Base-by-base conservation (phyloP, 2,888 invertebrate species). In the Leucophenga montana region DNA sequence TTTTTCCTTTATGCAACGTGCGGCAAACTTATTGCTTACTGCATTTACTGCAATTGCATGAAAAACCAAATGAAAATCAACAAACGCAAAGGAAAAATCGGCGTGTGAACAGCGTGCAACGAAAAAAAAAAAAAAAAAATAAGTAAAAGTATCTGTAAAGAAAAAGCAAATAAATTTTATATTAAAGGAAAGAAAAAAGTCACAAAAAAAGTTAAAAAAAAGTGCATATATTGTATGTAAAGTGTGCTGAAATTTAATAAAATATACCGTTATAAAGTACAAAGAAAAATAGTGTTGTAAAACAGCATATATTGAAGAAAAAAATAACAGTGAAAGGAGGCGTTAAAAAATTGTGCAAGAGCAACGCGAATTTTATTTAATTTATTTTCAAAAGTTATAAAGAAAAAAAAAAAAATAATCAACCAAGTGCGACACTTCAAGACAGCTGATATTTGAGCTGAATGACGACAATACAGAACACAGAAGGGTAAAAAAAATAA, bases 81-180 rank as follows among this genome's bases (percentile, higher is more conserved):
- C 27, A 27, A 27, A 27, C 27, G 27, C 27, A 18, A 57, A 27
- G 33, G 59, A 33, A 61, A 61, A 61, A 18, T 61, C 61, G 39
- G 61, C 61, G 61, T 59, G 59, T 59, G 59, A 59, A 33, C 50
- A 59, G 33, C 27, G 56, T 56, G 22, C 27, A 56, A 20, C 33
- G 20, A 65, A 16, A 39, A 46, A 48, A 65, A 44, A 53, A 67
- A 59, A 50, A 6, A 66, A 62, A 14, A 20, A 53, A 54, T 72
- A 69, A 48, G 59, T 67, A 71, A 73, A 68, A 69, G 72, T 44
- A 71, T 71, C 73, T 69, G 72, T 75, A 64, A 61, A 74, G 59
- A 62, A 64, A 69, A 70, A 71, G 27, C 66, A 71, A 57, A 50
- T 69, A n/a, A n/a, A 20, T 54, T 61, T 13, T 44, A 27, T 18